Evolutionary conservation across 2,113 vertebrate genomes (phyloP).

Genomic region (Prinia subflava): DNA sequence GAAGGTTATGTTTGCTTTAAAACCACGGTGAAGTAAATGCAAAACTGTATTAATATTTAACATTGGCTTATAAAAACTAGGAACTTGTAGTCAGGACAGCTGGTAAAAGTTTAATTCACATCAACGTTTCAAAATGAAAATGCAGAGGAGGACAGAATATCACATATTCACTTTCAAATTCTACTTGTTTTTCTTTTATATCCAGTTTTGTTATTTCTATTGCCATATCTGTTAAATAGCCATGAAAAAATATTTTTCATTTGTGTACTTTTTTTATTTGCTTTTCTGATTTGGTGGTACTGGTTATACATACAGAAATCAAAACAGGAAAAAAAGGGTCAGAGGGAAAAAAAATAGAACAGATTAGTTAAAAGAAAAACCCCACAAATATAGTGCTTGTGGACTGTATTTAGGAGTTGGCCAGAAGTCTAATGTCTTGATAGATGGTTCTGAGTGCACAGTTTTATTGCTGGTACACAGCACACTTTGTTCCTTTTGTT

Average conservation of each 20-base stretch:
- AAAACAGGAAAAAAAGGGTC: not conserved
- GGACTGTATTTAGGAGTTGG: not conserved
- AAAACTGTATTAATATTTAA: constrained; percentile 57
- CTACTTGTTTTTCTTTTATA: not conserved
- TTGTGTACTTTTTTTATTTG: not conserved
- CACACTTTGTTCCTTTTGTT: constrained; percentile 54
- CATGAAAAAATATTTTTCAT: not conserved
- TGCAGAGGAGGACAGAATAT: not conserved
- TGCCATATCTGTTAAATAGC: not conserved
- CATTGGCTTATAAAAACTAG: constrained; percentile 12
- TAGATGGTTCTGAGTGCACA: not conserved
- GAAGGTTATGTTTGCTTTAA: constrained; percentile 34
- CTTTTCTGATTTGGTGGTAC: not conserved
- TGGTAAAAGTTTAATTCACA: constrained; percentile 40
- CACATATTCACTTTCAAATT: not conserved
- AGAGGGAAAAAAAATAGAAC: not conserved
- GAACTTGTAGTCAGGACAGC: not conserved
- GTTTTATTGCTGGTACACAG: constrained; percentile 20
- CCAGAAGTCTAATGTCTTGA: not conserved
- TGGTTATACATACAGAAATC: not conserved
- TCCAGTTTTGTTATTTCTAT: not conserved
- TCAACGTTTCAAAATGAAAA: not conserved
- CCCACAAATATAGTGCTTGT: not conserved
- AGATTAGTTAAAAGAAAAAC: not conserved
- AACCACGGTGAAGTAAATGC: constrained; percentile 15